Evolutionary conservation across 1,140 invertebrate genomes (phyloP).

Genomic region (Drosophila parvula): DNA sequence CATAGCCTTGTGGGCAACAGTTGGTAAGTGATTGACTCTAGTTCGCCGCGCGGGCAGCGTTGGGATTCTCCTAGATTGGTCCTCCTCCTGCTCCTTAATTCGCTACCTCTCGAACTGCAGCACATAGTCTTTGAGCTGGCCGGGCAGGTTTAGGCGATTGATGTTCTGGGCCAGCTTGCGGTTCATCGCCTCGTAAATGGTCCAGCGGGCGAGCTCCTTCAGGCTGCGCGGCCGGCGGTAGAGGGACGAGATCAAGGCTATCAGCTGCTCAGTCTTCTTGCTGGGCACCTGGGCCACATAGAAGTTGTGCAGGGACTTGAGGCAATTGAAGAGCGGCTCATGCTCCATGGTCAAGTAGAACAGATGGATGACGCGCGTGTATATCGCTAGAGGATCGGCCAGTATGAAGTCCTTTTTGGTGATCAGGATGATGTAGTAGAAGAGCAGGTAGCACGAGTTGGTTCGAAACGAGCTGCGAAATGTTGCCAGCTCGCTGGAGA

Average conservation of each 20-base stretch:
- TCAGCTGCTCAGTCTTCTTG: constrained; percentile 86
- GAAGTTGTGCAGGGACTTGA: constrained; percentile 87
- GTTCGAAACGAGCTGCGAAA: constrained; percentile 87
- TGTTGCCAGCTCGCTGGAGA: constrained; percentile 81
- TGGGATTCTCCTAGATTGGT: constrained; percentile 56
- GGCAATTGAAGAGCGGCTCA: constrained; percentile 86
- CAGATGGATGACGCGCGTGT: constrained; percentile 87
- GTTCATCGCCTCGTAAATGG: constrained; percentile 87
- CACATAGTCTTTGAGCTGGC: constrained; percentile 88
- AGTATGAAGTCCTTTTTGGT: constrained; percentile 89
- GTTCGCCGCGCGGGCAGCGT: constrained; percentile 42
- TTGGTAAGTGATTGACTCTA: constrained; percentile 63
- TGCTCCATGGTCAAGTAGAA: constrained; percentile 90
- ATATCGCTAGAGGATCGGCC: constrained; percentile 87
- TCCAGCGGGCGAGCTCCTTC: constrained; percentile 88
- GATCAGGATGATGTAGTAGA: constrained; percentile 89
- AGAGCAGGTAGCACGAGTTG: constrained; percentile 87
- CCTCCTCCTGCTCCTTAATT: constrained; percentile 27
- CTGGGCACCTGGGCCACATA: constrained; percentile 88
- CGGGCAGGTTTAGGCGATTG: constrained; percentile 88
- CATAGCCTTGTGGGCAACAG: constrained; percentile 35
- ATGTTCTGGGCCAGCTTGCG: constrained; percentile 87
- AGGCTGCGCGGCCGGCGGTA: constrained; percentile 87
- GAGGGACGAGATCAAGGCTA: constrained; percentile 86
- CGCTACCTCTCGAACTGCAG: constrained; percentile 88